These are phyloP conservation scores for Struthio camelus DNA, from an alignment of 2,113 vertebrate genomes.

Conservation along the genomic window DNA sequence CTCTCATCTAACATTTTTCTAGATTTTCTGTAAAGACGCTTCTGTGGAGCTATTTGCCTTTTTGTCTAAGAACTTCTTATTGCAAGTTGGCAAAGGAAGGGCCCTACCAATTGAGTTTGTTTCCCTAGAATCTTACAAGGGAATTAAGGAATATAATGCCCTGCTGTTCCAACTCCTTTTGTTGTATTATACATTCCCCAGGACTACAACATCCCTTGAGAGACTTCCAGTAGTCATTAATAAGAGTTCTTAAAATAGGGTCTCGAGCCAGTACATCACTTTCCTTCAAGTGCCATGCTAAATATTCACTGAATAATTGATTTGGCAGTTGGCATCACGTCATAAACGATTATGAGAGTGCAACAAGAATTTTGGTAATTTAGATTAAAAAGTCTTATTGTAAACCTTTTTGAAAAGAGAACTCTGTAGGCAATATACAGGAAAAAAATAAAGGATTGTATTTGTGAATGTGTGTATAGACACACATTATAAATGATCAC, in stretches of 20 bases:
- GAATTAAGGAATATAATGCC: background rate
- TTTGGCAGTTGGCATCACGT: background rate
- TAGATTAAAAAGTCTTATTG: background rate
- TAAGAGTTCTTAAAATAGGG: slow-evolving; percentile 43
- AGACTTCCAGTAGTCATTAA: background rate
- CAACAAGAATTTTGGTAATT: background rate
- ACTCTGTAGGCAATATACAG: background rate
- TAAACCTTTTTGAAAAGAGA: background rate
- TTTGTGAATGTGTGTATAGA: background rate
- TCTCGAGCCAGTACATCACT: background rate
- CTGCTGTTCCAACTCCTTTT: background rate
- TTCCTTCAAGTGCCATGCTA: slow-evolving; percentile 14
- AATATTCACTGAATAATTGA: slow-evolving; percentile 53
- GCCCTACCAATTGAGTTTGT: background rate
- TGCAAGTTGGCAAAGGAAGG: background rate
- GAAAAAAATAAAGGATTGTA: background rate
- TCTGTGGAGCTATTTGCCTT: background rate
- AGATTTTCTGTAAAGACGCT: background rate
- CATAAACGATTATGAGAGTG: slow-evolving; percentile 4
- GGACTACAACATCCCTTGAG: background rate
- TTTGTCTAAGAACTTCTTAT: background rate
- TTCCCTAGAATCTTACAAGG: background rate
- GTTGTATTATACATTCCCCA: background rate
- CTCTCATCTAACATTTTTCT: background rate
- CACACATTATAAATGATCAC: no score